Evolutionary conservation across 2,888 invertebrate genomes (phyloP).

Genomic region (Agrochola circellaris): DNA sequence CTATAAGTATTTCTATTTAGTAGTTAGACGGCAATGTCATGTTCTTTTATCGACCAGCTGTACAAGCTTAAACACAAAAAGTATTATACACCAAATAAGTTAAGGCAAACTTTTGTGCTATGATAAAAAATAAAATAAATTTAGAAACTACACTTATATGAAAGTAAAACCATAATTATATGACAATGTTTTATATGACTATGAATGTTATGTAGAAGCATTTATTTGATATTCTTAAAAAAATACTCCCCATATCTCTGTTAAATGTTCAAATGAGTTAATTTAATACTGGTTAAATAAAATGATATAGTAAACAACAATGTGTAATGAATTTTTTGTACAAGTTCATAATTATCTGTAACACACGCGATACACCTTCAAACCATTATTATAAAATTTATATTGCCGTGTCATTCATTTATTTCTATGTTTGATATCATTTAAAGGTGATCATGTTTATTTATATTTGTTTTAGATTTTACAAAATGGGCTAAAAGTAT

Average conservation of each 20-base stretch:
- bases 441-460: conserved; percentile 47
- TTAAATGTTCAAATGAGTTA: conserved; percentile 50
- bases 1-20: background rate
- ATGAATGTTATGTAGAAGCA: conserved; percentile 39
- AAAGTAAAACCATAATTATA: conserved; percentile 52
- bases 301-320: conserved; percentile 45
- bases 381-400: conserved; percentile 35
- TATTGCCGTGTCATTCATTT: conserved; percentile 38
- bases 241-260: conserved; percentile 32
- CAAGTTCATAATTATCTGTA: conserved; percentile 52
- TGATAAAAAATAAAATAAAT: conserved; percentile 55
- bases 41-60: conserved; percentile 47
- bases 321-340: conserved; percentile 62
- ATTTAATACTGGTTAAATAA: conserved; percentile 70
- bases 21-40: conserved; percentile 12
- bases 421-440: conserved; percentile 42
- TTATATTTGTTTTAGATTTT: conserved; percentile 63
- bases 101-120: conserved; percentile 60
- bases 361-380: conserved; percentile 31
- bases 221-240: conserved; percentile 23
- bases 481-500: conserved; percentile 64
- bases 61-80: conserved; percentile 53
- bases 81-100: conserved; percentile 47
- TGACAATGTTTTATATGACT: conserved; percentile 49
- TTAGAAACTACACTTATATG: conserved; percentile 60